phyloP scores from a whole-genome alignment of 2,797 vertebrate genomes.

The Tympanoctomys barrerae region DNA sequence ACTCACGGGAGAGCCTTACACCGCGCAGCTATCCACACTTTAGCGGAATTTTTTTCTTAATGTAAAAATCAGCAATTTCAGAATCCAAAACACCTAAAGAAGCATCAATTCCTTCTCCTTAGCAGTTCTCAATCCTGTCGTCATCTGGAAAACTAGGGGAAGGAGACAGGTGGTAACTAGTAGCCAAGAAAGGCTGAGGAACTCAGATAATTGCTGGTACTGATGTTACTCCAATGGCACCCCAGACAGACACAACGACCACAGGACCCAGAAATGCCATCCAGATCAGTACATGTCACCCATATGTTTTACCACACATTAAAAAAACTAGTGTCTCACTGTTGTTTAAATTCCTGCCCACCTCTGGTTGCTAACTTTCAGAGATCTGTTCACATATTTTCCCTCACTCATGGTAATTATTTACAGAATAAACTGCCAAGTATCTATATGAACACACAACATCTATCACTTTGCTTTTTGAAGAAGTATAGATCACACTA shows the following conservation, averaged over 20 bases:
- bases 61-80: slow-evolving; percentile 24
- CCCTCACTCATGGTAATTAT: neutral
- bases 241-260: slow-evolving; percentile 26
- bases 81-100: slow-evolving; percentile 27
- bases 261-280: neutral
- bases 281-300: neutral
- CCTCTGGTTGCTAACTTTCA: slow-evolving; percentile 24
- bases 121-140: neutral
- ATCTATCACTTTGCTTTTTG: neutral
- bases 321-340: neutral
- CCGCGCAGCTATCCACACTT: neutral
- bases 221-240: neutral
- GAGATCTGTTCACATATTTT: neutral
- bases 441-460: neutral
- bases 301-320: neutral
- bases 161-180: slow-evolving; percentile 38
- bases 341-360: neutral
- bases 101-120: slow-evolving; percentile 10
- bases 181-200: slow-evolving; percentile 1
- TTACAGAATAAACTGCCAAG: slow-evolving; percentile 1
- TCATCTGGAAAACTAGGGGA: neutral
- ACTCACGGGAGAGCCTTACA: neutral
- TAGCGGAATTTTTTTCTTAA: neutral
- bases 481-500: neutral
- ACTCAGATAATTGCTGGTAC: slow-evolving; percentile 13